Evolutionary conservation across 2,888 invertebrate genomes (phyloP), one percentile per base, ranked within the genome.

Genomic region (Drosophila incognita): DNA sequence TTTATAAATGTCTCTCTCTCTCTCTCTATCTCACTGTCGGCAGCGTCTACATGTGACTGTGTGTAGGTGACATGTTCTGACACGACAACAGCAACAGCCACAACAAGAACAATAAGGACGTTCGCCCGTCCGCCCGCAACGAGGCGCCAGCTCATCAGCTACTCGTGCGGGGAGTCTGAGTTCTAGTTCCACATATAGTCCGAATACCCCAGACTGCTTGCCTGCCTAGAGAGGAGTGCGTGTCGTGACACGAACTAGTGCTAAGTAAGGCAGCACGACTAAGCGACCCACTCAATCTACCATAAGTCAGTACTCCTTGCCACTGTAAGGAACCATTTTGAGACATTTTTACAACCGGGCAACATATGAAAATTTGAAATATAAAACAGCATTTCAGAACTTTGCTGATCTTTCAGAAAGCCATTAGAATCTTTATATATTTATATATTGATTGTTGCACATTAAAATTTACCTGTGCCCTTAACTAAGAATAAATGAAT

Each of bases 101-200:
- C 58, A 59, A 52, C 59, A 60, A 24, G 49, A 48, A 54, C 65
- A 46, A 49, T 49, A 36, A n/a, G 40, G 49, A 42, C 8, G 18
- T 6, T 1, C 33, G 52, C 8, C 21, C 63, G 66, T 52, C 69
- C 72, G 73, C 76, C 73, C 68, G 74, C 74, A 70, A 70, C 79
- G 70, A 82, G 91, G 91, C 91, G 91, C 91, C 91, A 91, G 83
- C 84, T 89, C 87, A 89, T 87, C 87, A 89, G 77, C 88, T 73
- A 76, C 63, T 72, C 67, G 27, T 24, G 64, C 56, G 36, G 21
- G 57, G 24, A 60, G 57, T 38, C 52, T 60, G 61, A 56, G 63
- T 61, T 65, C 63, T 67, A 59, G 60, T 69, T 76, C 56, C 64
- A 64, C 51, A 60, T 51, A 58, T 49, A 74, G 63, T 57, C 40